Percentiles rank a stretch among this genome's conserved stretches.
Conservation (phyloP, 2,113 vertebrate species). For the Heterochromis multidens region DNA sequence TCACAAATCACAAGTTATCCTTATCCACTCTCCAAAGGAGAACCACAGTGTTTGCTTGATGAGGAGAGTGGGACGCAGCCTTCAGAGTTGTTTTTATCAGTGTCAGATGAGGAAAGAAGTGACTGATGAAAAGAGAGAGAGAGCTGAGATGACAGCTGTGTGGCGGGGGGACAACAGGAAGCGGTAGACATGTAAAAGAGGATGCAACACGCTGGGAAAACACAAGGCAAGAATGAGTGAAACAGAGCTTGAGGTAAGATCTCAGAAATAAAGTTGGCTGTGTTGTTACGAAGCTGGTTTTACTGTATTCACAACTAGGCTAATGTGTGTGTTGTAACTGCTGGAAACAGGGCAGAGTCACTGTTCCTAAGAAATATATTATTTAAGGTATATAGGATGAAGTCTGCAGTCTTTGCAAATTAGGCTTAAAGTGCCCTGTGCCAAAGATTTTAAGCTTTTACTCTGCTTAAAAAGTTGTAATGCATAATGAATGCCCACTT, state of each 20-base stretch:
- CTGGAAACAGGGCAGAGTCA: neutral
- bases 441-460: neutral
- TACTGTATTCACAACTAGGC: neutral
- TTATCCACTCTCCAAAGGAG: neutral
- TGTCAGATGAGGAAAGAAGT: constrained; percentile 57
- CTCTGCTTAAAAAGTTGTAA: too few species aligned
- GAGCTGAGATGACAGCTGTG: constrained; percentile 53
- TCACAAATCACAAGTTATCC: neutral
- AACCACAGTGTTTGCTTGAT: neutral
- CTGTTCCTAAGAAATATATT: neutral
- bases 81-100: constrained; percentile 63
- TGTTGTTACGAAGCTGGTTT: neutral
- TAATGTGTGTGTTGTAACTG: neutral
- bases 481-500: neutral
- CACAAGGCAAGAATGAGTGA: constrained; percentile 59
- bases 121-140: constrained; percentile 70
- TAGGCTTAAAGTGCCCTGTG: neutral
- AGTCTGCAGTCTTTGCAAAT: neutral
- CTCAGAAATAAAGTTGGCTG: neutral
- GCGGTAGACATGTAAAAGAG: constrained; percentile 15
- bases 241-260: constrained; percentile 67
- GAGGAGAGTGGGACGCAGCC: neutral
- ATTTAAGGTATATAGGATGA: neutral
- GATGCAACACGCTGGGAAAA: constrained; percentile 15
- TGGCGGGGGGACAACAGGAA: constrained; percentile 44